Evolutionary conservation across 2,113 vertebrate genomes (phyloP), one percentile per base, ranked within the genome.

Genomic region (Chloropsis cyanopogon): DNA sequence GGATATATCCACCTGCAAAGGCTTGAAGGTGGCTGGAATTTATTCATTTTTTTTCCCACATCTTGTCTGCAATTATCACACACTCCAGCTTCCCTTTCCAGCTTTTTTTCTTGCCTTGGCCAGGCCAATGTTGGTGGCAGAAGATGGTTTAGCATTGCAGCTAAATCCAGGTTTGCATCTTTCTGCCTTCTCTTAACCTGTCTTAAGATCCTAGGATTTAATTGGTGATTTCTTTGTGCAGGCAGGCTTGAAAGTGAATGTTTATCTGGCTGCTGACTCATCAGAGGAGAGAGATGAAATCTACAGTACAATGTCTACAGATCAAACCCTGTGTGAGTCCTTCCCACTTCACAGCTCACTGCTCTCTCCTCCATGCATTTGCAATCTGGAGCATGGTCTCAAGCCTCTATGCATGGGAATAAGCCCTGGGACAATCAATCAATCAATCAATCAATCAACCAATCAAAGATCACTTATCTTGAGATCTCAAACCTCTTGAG

Each of bases 201-300:
- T 12, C 12, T 66, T 82, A 73, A n/a, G 7, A 46, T 24, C 14
- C 66, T 35, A 11, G 39, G 60, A 73, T 93, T 90, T 84, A 82
- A 42, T 9, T 47, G 44, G 39, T 37, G 42, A 37, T 60, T 66
- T 86, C 44, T 29, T 35, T 68, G 76, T 47, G 44, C 88, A 81
- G 47, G 22, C 26, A 10, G 39, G 47, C 53, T 64, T 68, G 44
- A 23, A 83, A 68, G 56, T 75, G 86, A 68, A 71, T 91, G 44
- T 91, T 94, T 89, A 46, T 53, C 53, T 86, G 31, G 17, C 7
- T 88, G 72, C 83, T 95, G 77, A 84, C 60, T 93, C 77, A 86
- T 29, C 63, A 61, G 72, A 53, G 65, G 54, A 47, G 68, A 71
- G 57, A 59, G 39, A 39, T 56, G 16, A 71, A 93, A 47, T 7